Evolutionary conservation across 2,113 vertebrate genomes (phyloP).

Genomic region (Syngnathoides biaculeatus): DNA sequence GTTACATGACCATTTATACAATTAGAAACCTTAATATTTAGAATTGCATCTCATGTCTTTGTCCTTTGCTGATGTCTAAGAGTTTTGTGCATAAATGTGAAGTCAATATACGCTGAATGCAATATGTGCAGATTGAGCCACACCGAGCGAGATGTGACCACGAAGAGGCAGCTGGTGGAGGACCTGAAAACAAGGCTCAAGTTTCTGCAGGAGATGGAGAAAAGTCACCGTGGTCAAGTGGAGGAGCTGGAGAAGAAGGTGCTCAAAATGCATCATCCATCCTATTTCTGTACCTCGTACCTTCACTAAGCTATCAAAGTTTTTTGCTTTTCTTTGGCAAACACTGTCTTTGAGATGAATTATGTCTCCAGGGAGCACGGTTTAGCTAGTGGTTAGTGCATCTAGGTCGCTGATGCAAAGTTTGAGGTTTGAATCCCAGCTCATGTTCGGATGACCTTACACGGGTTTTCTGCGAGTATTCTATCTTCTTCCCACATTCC

Average conservation of each 20-base stretch:
- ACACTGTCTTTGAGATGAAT: not conserved
- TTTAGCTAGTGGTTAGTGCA: too few relatives aligned
- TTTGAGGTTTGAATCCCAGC: too few relatives aligned
- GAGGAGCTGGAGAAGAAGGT: constrained; percentile 87
- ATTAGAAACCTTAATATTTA: too few relatives aligned
- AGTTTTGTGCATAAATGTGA: not conserved
- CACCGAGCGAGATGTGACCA: constrained; percentile 80
- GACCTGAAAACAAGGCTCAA: constrained; percentile 82
- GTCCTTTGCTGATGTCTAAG: too few relatives aligned
- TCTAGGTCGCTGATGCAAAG: too few relatives aligned
- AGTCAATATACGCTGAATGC: not conserved
- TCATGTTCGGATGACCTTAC: too few relatives aligned
- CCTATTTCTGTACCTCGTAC: too few relatives aligned
- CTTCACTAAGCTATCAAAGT: not conserved
- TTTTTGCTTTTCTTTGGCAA: not conserved
- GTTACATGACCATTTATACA: too few relatives aligned
- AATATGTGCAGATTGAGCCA: constrained; percentile 70
- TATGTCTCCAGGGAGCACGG: not conserved
- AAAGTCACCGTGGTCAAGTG: constrained; percentile 72
- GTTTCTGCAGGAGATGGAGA: constrained; percentile 82
- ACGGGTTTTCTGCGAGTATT: too few relatives aligned
- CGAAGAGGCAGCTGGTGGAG: constrained; percentile 88
- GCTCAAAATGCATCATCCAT: not conserved
- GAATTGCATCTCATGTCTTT: too few relatives aligned
- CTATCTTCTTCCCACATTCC: too few relatives aligned